Base-by-base conservation (phyloP, 2,113 vertebrate genomes). In the Microcebus murinus region DNA sequence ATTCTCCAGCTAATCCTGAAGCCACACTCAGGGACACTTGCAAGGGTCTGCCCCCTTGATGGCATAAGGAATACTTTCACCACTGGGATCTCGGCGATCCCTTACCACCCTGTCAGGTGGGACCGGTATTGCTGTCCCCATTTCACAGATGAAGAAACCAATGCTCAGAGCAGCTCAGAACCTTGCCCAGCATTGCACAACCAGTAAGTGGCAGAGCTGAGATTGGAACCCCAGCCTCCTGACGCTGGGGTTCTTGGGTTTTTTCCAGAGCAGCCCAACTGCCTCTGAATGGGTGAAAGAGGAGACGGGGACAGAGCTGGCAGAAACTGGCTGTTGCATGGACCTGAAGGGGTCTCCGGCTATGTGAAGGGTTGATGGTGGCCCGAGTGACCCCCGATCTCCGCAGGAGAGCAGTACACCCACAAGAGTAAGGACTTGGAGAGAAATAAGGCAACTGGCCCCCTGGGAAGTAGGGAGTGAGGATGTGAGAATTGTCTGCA, bases 71-170 rank as follows among this genome's bases (percentile, higher is more conserved):
- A 70, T 42, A 59, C 67, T 73, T 90, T 65, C 79, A 34, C n/a
- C 39, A 48, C 29, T 21, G 59, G 77, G 59, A 83, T 48, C 84
- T 80, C 45, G 59, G 79, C 68, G 59, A 25, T 70, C 55, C 91
- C 79, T 94, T 57, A 67, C 73, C 74, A 52, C 57, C 85, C 27
- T 39, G 57, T 59, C 79, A 90, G 93, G 95, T 42, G 88, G 36
- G 93, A 79, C 97, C 48, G 61, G 91, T 65, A 65, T 96, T 86
- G 73, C 86, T 88, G 83, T 93, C 94, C 90, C 94, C 91, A 96
- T 95, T 96, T 96, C 93, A 84, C 42, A 91, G 97, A 77, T 95
- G 97, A 96, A 80, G 97, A 97, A 96, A 97, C 74, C 20, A 1
- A 48, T 65, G 67, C 42, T 76, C 73, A 70, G 87, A 95, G 95